Evolutionary conservation across 2,797 vertebrate genomes (phyloP), one percentile per base, ranked within the genome.

Genomic region (Tauraco hartlaubi): DNA sequence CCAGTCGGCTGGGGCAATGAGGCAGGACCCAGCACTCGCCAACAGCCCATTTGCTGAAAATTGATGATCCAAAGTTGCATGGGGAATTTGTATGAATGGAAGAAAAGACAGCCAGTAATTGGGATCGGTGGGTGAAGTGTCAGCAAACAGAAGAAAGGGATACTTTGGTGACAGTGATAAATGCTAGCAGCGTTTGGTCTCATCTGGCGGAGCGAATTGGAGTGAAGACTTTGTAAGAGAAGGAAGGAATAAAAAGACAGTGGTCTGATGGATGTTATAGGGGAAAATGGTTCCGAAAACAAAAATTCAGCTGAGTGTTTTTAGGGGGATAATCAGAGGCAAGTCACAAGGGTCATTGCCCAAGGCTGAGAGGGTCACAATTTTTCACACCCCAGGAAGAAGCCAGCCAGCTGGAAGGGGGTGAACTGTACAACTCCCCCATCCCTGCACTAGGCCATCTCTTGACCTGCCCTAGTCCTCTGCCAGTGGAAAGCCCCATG

Each of bases 141-240:
- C 94, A 97, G 94, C 93, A 93, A 94, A 94, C 94, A 96, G 96
- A 91, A 92, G 94, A 94, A 94, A 92, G 88, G 95, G 90, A 96
- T 95, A 96, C 90, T 89, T 92, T 93, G 85, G 83, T 96, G 95
- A 95, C 96, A 95, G 88, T 97, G 96, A 97, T 94, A 96, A 95
- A 97, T 96, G 95, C 61, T 86, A 87, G 63, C 68, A 85, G 90
- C 90, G 95, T 86, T 88, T 85, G 74, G 88, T 74, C 88, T 96
- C 93, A 90, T 95, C 93, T 96, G 95, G 88, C 93, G 71, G 74
- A 97, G 74, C 0, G 19, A 95, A 92, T 86, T 94, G 93, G 79
- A 95, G 83, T 0, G 0, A 85, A 92, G 93, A 67, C 77, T 92
- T 61, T 87, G 85, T 90, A 82, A 90, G 61, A 92, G 74, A 43